A percentile compares a stretch with the other conserved stretches of the same genome.
Evolutionary conservation across 2,113 vertebrate species (phyloP).

Genomic region (Elephas maximus): DNA sequence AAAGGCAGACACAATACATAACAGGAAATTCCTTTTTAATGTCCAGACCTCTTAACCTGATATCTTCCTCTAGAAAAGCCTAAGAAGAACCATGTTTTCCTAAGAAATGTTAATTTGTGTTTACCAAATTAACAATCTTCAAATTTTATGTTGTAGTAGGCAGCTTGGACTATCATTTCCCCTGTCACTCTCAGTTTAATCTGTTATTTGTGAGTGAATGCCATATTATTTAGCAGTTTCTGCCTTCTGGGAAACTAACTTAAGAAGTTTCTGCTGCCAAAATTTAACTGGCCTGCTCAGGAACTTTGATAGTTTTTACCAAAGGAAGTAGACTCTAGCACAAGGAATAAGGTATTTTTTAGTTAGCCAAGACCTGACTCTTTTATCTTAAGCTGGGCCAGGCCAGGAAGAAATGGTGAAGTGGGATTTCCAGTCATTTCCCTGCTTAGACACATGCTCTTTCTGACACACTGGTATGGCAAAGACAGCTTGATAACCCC

Average conservation of each 20-base stretch:
- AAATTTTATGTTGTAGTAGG: not conserved
- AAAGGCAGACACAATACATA: not conserved
- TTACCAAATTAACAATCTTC: not conserved
- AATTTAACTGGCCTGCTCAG: not conserved
- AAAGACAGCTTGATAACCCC: not conserved
- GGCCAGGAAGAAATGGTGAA: not conserved
- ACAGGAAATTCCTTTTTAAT: constrained; percentile 9
- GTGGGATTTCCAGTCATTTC: not conserved
- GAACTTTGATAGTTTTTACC: constrained; percentile 18
- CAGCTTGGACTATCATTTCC: not conserved
- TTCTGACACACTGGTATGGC: not conserved
- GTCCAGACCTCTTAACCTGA: not conserved
- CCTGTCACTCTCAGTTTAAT: not conserved
- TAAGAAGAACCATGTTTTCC: not conserved
- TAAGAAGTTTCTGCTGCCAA: not conserved
- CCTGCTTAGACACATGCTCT: not conserved
- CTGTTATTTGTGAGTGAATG: not conserved
- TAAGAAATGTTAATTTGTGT: not conserved
- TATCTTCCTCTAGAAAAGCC: not conserved
- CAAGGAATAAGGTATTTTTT: not conserved
- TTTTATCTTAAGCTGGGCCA: not conserved
- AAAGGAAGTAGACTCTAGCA: not conserved
- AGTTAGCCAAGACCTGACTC: not conserved
- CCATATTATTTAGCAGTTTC: not conserved
- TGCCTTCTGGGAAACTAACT: constrained; percentile 11